These are phyloP conservation scores for Pocillopora grandis DNA, from an alignment of 92 coral and sea anemone species.

Conservation along the genomic window DNA sequence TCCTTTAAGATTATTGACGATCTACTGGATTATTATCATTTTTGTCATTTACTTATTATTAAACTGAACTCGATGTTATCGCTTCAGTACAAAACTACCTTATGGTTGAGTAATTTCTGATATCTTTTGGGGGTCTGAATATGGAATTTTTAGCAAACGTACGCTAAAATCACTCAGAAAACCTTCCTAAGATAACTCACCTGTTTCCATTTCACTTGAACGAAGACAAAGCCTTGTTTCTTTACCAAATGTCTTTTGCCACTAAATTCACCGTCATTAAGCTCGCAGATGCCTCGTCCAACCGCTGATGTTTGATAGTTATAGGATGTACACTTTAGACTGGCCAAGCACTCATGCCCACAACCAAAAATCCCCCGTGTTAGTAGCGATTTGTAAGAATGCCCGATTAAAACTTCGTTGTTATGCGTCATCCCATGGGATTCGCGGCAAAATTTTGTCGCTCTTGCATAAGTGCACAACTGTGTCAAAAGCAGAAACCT, in stretches of 20 bases:
- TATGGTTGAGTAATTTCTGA: not conserved
- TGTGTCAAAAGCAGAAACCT: not conserved
- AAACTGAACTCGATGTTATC: too few species aligned
- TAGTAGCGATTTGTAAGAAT: not conserved
- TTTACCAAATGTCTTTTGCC: not conserved
- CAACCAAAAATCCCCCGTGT: constrained; percentile 11
- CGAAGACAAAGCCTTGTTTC: not conserved
- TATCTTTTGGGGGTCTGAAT: not conserved
- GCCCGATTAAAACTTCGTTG: not conserved
- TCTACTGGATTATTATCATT: too few species aligned
- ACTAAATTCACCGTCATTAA: not conserved
- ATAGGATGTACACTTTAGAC: not conserved
- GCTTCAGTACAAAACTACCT: too few species aligned
- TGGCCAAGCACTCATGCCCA: constrained; percentile 11
- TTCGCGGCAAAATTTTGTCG: constrained; percentile 2
- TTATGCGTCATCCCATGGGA: not conserved
- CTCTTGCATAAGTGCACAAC: not conserved
- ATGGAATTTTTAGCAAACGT: not conserved
- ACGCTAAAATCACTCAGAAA: not conserved
- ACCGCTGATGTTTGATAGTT: constrained; percentile 3
- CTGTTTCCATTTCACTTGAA: constrained; percentile 3
- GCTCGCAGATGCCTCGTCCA: constrained; percentile 6
- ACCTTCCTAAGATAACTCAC: not conserved
- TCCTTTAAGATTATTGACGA: too few species aligned
- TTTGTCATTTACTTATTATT: too few species aligned